Conservation (phyloP, 2,797 vertebrate species). For the Serranus cabrilla region DNA sequence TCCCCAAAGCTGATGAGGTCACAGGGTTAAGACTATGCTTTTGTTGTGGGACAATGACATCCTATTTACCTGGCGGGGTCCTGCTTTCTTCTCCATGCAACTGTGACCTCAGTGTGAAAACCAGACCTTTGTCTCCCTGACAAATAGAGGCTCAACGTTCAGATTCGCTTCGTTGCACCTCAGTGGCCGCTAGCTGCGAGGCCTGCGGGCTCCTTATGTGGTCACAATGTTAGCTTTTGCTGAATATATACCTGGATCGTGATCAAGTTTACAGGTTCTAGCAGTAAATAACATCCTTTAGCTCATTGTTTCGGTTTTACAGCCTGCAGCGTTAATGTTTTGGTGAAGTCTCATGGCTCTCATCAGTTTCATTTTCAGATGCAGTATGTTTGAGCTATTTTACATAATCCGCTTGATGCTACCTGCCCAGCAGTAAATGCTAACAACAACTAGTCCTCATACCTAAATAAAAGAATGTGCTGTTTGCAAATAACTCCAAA, state of each 20-base stretch:
- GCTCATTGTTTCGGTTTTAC: background rate
- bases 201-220: slow-evolving; percentile 66
- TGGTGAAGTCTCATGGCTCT: background rate
- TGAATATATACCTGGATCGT: slow-evolving; percentile 52
- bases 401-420: background rate
- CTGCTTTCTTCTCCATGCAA: slow-evolving; percentile 83
- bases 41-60: slow-evolving; percentile 85
- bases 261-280: slow-evolving; percentile 31
- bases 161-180: slow-evolving; percentile 81
- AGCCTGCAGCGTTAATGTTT: background rate
- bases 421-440: too few relatives aligned
- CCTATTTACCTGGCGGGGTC: slow-evolving; percentile 86
- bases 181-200: slow-evolving; percentile 67
- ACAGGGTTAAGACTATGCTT: slow-evolving; percentile 84
- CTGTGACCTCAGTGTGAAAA: slow-evolving; percentile 84
- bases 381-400: background rate
- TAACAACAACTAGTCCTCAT: too few relatives aligned
- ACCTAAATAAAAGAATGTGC: too few relatives aligned
- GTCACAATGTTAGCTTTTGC: slow-evolving; percentile 53
- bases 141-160: slow-evolving; percentile 82
- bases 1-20: slow-evolving; percentile 84
- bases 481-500: too few relatives aligned
- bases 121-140: slow-evolving; percentile 82
- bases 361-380: background rate
- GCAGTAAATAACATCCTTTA: background rate